Conservation (phyloP, 2,888 invertebrate genomes). For the Chloromyia formosa region DNA sequence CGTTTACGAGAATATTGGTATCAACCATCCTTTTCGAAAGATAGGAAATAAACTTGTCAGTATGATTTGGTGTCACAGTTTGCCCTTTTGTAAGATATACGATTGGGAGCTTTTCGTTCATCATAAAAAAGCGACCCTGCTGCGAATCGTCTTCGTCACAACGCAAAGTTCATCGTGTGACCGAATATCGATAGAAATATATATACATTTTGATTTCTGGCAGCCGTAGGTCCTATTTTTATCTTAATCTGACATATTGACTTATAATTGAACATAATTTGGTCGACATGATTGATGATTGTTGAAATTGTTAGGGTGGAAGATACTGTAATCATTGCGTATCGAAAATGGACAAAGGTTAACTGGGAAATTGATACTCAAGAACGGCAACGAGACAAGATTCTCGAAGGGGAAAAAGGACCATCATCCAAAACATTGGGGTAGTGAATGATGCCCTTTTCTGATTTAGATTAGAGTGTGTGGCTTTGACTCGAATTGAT, state of each 20-base stretch:
- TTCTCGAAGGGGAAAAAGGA: too few species aligned
- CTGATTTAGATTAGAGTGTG: too few species aligned
- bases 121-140: not conserved
- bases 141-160: not conserved
- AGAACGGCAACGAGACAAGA: too few species aligned
- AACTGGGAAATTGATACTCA: too few species aligned
- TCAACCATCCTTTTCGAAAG: not conserved
- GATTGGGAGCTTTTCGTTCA: not conserved
- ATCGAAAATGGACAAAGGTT: too few species aligned
- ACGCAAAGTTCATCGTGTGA: not conserved
- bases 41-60: constrained; percentile 21
- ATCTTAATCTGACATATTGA: constrained; percentile 47
- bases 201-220: too few species aligned
- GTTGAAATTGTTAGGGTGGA: constrained; percentile 2
- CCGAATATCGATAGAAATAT: too few species aligned
- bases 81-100: not conserved
- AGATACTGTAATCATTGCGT: too few species aligned
- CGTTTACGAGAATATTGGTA: not conserved
- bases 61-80: constrained; percentile 35
- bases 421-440: too few species aligned
- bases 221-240: constrained; percentile 1
- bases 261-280: constrained; percentile 48
- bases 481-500: too few species aligned
- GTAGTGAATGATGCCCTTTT: too few species aligned
- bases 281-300: constrained; percentile 46